phyloP scores from a whole-genome alignment of 2,113 vertebrate species.

The Tupaia tana region DNA sequence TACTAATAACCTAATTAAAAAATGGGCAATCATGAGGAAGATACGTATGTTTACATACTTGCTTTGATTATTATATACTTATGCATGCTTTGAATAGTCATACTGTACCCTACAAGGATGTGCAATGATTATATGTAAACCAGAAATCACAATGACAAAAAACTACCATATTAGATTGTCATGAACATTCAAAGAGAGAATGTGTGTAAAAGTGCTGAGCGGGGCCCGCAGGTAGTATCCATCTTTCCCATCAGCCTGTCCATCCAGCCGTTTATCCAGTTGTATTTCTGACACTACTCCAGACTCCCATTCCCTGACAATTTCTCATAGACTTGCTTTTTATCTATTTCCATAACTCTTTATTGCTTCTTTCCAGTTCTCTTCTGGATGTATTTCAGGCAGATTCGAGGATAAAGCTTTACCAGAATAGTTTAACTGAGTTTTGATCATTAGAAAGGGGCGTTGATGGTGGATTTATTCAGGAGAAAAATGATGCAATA shows the following conservation, averaged over 20 bases:
- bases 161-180: neutral
- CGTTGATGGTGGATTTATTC: neutral
- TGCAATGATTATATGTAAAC: too few relatives aligned
- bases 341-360: neutral
- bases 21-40: too few relatives aligned
- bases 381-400: neutral
- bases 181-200: neutral
- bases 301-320: neutral
- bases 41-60: too few relatives aligned
- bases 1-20: too few relatives aligned
- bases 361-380: neutral
- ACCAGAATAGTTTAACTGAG: neutral
- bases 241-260: neutral
- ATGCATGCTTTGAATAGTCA: too few relatives aligned
- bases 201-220: neutral
- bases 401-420: neutral
- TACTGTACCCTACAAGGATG: too few relatives aligned
- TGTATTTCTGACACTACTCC: neutral
- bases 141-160: too few relatives aligned
- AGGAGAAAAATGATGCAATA: neutral
- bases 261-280: neutral
- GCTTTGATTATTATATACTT: too few relatives aligned
- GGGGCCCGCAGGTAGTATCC: neutral
- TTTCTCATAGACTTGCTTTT: neutral
- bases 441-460: neutral